These are phyloP conservation scores for Enteromius radiatus DNA, from an alignment of 2,797 vertebrate species.

Conservation along the genomic window DNA sequence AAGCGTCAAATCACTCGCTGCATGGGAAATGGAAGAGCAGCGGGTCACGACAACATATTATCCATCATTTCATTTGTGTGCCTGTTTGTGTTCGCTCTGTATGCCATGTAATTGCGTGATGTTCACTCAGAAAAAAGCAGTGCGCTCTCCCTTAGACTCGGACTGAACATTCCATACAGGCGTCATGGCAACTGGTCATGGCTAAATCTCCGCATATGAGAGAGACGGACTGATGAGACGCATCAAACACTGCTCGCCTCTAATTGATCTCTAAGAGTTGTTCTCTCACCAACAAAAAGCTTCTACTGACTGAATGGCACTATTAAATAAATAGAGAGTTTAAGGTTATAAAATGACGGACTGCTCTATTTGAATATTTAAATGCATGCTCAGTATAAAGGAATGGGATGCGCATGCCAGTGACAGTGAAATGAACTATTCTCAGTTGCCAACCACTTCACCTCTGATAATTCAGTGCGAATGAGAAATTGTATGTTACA, in stretches of 20 bases:
- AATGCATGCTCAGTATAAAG: not conserved
- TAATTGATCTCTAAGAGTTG: conserved; percentile 55
- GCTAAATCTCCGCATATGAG: conserved; percentile 66
- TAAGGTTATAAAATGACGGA: no score
- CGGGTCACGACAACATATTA: conserved; percentile 22
- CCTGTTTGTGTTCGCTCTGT: conserved; percentile 10
- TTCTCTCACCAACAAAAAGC: conserved; percentile 53
- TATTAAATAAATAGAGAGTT: conserved; percentile 49
- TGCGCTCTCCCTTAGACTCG: conserved; percentile 51
- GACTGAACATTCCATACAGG: conserved; percentile 73
- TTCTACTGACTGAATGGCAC: conserved; percentile 57
- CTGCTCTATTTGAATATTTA: conserved; percentile 1
- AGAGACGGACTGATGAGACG: conserved; percentile 58
- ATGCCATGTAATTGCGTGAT: conserved; percentile 15
- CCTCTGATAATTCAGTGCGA: not conserved
- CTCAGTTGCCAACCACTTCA: not conserved
- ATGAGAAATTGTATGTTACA: not conserved
- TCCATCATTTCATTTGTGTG: conserved; percentile 16
- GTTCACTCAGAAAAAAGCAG: conserved; percentile 18
- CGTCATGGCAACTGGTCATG: conserved; percentile 79
- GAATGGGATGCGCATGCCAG: not conserved
- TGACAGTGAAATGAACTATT: not conserved
- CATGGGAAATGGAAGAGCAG: conserved; percentile 15
- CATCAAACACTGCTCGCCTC: conserved; percentile 49
- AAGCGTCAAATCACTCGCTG: conserved; percentile 4